Conservation (phyloP, 2,888 invertebrate genomes). For the Tachystola acroxantha region DNA sequence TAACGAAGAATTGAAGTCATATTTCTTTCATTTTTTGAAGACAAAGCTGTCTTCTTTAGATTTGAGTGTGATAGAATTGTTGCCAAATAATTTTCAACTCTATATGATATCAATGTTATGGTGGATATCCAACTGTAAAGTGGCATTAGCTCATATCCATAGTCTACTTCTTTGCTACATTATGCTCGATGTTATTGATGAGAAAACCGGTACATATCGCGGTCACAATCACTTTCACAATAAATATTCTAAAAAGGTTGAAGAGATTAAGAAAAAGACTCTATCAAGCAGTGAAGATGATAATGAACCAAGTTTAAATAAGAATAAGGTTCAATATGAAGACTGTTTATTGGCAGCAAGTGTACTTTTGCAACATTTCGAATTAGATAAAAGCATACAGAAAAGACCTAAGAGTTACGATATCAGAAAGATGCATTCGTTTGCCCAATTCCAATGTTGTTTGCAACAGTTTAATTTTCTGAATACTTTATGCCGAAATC, state of each 20-base stretch:
- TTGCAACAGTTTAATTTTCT: constrained; percentile 78
- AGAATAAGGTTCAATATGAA: constrained; percentile 70
- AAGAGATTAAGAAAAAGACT: constrained; percentile 38
- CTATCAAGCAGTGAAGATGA: constrained; percentile 17
- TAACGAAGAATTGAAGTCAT: constrained; percentile 37
- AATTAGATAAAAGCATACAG: constrained; percentile 73
- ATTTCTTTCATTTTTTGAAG: constrained; percentile 69
- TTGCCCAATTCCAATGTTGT: constrained; percentile 83
- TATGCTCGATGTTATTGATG: constrained; percentile 77
- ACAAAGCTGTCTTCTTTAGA: constrained; percentile 51
- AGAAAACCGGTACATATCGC: constrained; percentile 75
- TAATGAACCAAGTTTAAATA: constrained; percentile 53
- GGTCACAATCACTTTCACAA: constrained; percentile 64
- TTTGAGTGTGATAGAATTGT: constrained; percentile 42
- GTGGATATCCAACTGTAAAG: constrained; percentile 72
- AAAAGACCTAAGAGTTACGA: constrained; percentile 77
- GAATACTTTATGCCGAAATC: constrained; percentile 81
- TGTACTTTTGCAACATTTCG: constrained; percentile 77
- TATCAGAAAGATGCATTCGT: constrained; percentile 76
- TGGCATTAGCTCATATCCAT: constrained; percentile 69
- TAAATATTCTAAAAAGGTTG: constrained; percentile 55
- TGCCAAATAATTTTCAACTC: constrained; percentile 79
- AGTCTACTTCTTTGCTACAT: constrained; percentile 78
- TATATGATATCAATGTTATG: constrained; percentile 78
- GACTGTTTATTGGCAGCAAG: constrained; percentile 80